Evolutionary conservation across 1,140 invertebrate genomes (phyloP).

Genomic region (Bombus pyrosoma): DNA sequence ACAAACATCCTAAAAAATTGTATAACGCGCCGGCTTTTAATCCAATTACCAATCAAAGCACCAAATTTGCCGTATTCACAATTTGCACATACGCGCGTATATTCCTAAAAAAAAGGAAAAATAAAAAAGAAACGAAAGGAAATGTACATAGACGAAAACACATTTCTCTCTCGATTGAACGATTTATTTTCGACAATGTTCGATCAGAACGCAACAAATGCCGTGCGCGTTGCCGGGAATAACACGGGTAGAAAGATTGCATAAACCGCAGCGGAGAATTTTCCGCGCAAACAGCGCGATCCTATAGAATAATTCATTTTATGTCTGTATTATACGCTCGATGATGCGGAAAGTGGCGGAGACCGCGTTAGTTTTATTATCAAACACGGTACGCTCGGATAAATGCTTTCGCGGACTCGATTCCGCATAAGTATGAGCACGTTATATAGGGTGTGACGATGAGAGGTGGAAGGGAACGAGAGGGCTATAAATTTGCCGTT

Average conservation of each 20-base stretch:
- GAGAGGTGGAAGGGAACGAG: background rate
- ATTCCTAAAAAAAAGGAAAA: background rate
- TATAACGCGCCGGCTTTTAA: background rate
- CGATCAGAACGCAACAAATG: background rate
- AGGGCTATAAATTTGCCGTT: slow-evolving; percentile 47
- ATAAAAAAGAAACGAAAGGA: background rate
- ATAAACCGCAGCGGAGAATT: slow-evolving; percentile 14
- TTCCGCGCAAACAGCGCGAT: slow-evolving; percentile 28
- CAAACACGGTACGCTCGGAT: slow-evolving; percentile 19
- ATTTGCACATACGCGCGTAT: background rate
- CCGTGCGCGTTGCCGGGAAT: background rate
- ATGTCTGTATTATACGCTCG: slow-evolving; percentile 51
- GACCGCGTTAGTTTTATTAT: slow-evolving; percentile 43
- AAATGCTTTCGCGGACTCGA: slow-evolving; percentile 30
- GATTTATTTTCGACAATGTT: slow-evolving; percentile 11
- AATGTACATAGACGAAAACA: no score
- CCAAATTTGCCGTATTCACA: background rate
- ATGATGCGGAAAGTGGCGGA: slow-evolving; percentile 42
- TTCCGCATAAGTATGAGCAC: no score
- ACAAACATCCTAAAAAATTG: background rate
- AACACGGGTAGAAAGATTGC: slow-evolving; percentile 20
- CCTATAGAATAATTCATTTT: slow-evolving; percentile 43
- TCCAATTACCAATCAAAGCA: background rate
- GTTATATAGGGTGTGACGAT: background rate
- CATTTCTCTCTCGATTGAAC: no score